These are phyloP conservation scores for Chaetodon auriga DNA, from an alignment of 2,113 vertebrate genomes.

Conservation along the genomic window DNA sequence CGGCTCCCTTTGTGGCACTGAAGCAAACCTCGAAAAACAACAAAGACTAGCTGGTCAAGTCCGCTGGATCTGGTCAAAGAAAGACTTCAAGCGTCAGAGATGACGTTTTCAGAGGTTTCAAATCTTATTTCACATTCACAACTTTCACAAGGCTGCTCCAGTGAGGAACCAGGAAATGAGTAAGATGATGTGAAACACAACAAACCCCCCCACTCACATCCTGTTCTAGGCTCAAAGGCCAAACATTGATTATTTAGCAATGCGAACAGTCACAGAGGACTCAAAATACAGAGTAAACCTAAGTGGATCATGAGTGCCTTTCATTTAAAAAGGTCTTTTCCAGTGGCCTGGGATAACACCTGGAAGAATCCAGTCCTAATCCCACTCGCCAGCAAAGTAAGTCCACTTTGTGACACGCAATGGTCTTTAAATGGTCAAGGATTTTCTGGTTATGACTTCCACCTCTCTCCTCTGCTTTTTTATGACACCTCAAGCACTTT, in stretches of 20 bases:
- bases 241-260: neutral
- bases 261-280: neutral
- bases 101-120: neutral
- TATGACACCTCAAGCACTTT: neutral
- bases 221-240: neutral
- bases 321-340: neutral
- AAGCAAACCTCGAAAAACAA: slow-evolving; percentile 13
- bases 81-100: neutral
- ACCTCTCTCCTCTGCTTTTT: neutral
- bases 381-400: neutral
- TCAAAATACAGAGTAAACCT: neutral
- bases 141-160: neutral
- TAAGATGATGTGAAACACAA: neutral
- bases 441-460: neutral
- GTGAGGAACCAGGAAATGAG: neutral
- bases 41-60: neutral
- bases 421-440: neutral
- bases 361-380: slow-evolving; percentile 5
- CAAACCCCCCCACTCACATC: neutral
- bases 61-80: neutral
- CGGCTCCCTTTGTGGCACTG: neutral
- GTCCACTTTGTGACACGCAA: neutral
- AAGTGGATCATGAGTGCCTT: neutral
- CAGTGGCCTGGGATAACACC: neutral
- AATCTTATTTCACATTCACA: neutral